Evolutionary conservation across 2,797 vertebrate genomes (phyloP).

Genomic region (Sebastes hopkinsi): DNA sequence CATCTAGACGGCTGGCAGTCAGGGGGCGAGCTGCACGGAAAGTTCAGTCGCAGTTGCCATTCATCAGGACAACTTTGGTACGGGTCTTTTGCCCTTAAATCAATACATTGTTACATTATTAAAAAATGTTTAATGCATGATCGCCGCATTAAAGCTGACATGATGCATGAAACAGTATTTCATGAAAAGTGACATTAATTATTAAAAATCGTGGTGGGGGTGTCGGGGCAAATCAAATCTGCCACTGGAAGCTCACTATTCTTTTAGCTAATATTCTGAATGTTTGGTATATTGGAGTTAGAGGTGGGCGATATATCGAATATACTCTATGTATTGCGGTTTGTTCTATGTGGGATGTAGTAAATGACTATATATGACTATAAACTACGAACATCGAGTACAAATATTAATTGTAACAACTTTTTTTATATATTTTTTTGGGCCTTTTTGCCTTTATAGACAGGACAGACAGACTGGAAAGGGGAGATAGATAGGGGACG

Average conservation of each 20-base stretch:
- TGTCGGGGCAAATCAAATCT: not conserved
- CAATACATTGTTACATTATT: conserved; percentile 36
- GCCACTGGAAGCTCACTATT: not conserved
- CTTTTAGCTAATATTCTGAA: not conserved
- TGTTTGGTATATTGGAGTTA: not conserved
- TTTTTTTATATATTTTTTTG: too few species aligned
- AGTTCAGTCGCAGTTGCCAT: conserved; percentile 38
- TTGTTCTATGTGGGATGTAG: not conserved
- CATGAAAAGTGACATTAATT: conserved; percentile 3
- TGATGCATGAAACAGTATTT: conserved; percentile 38
- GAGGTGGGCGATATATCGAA: not conserved
- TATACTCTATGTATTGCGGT: not conserved
- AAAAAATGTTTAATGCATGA: conserved; percentile 23
- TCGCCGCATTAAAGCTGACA: conserved; percentile 21
- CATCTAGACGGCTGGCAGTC: conserved; percentile 56
- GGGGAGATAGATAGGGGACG: too few species aligned
- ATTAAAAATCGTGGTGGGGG: not conserved
- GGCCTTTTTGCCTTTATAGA: too few species aligned
- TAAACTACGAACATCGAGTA: too few species aligned
- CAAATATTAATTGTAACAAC: too few species aligned
- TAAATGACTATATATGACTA: too few species aligned
- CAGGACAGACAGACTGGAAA: too few species aligned
- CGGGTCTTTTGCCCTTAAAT: conserved; percentile 16
- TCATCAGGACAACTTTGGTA: conserved; percentile 39
- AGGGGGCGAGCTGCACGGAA: conserved; percentile 16